phyloP scores from a whole-genome alignment of 2,888 invertebrate genomes.

The Sacculina carcini region DNA sequence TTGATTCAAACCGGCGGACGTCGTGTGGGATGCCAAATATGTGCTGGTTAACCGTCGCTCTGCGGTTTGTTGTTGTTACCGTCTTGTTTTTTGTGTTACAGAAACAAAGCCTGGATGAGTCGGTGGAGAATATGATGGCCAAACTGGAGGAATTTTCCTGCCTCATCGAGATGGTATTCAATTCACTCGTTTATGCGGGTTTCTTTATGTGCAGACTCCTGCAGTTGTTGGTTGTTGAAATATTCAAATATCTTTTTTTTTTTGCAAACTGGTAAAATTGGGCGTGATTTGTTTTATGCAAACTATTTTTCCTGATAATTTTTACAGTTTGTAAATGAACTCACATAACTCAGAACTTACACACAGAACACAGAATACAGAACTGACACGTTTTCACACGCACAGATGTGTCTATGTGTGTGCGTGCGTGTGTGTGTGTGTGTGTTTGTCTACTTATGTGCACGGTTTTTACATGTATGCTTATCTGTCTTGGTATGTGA shows the following conservation, averaged over 20 bases:
- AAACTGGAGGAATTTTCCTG: background rate
- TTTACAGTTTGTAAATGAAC: too few relatives aligned
- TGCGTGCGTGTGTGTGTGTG: background rate
- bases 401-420: background rate
- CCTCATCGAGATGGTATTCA: background rate
- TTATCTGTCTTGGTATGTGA: background rate
- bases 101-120: background rate
- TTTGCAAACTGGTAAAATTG: too few relatives aligned
- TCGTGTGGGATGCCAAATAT: too few relatives aligned
- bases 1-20: too few relatives aligned
- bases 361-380: too few relatives aligned
- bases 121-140: background rate
- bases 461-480: background rate
- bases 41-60: too few relatives aligned
- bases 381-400: background rate
- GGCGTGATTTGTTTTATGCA: too few relatives aligned
- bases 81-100: background rate
- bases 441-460: background rate
- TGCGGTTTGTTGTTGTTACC: too few relatives aligned
- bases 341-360: too few relatives aligned
- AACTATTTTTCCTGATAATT: too few relatives aligned
- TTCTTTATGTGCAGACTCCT: background rate
- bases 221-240: background rate
- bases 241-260: background rate
- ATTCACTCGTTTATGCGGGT: background rate